A percentile compares a stretch with the other conserved stretches of the same genome.
Evolutionary conservation across 2,888 invertebrate genomes (phyloP).

Genomic region (Ditula angustiorana): DNA sequence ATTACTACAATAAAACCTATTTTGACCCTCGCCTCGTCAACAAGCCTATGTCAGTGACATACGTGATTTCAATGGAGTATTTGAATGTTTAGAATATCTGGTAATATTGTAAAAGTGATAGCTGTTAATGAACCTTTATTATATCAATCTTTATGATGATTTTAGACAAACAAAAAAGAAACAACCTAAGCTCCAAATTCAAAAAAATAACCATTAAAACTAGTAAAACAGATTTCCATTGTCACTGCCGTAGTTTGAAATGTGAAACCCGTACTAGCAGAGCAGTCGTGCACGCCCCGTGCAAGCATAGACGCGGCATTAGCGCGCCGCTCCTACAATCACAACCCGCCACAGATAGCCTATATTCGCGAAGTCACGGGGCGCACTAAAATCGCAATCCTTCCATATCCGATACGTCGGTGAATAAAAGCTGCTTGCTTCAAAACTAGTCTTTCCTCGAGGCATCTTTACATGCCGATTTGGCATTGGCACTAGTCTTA

Average conservation of each 20-base stretch:
- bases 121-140: too few relatives aligned
- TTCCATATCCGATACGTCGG: conserved; percentile 61
- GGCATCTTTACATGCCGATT: conserved; percentile 31
- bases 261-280: background rate
- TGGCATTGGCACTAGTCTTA: conserved; percentile 15
- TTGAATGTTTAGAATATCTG: too few relatives aligned
- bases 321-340: conserved; percentile 70
- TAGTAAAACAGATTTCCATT: background rate
- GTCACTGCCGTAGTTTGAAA: background rate
- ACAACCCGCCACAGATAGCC: conserved; percentile 56
- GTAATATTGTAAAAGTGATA: too few relatives aligned
- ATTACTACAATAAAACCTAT: too few relatives aligned
- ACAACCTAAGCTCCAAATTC: too few relatives aligned
- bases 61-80: too few relatives aligned
- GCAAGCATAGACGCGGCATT: conserved; percentile 40
- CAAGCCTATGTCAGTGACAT: too few relatives aligned
- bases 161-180: too few relatives aligned
- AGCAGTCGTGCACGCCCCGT: conserved; percentile 10
- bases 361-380: conserved; percentile 59
- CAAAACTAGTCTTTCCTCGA: conserved; percentile 32
- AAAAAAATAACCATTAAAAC: background rate
- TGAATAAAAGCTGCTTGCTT: conserved; percentile 49
- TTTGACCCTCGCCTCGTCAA: too few relatives aligned
- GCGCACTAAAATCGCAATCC: conserved; percentile 59
- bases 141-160: too few relatives aligned